phyloP scores from a whole-genome alignment of 2,888 invertebrate genomes.

The Agonopterix subpropinquella region DNA sequence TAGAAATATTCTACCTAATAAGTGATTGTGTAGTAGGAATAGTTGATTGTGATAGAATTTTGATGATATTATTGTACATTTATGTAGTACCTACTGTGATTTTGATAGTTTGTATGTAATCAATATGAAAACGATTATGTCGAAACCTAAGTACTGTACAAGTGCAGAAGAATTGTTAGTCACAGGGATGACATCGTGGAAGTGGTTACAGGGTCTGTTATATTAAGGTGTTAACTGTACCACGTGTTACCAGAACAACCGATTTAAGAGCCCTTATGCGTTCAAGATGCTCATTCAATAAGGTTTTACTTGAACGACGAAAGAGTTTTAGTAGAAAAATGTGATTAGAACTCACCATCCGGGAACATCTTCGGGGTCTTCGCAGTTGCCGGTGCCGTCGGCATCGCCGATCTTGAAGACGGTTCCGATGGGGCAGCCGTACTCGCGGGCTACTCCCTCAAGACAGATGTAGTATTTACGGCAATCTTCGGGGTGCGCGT shows the following conservation, averaged over 20 bases:
- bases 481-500: constrained; percentile 96
- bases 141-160: not conserved
- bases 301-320: constrained; percentile 47
- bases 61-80: too few species aligned
- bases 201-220: constrained; percentile 41
- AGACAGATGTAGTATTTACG: constrained; percentile 96
- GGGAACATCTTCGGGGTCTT: constrained; percentile 96
- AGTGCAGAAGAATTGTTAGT: constrained; percentile 69
- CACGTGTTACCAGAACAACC: constrained; percentile 38
- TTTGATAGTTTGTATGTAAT: too few species aligned
- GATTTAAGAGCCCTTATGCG: constrained; percentile 44
- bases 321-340: constrained; percentile 9
- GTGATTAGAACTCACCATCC: constrained; percentile 86
- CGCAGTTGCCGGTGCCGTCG: constrained; percentile 94
- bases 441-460: constrained; percentile 92
- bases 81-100: too few species aligned
- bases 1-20: too few species aligned
- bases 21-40: too few species aligned
- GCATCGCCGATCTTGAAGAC: constrained; percentile 95
- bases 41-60: too few species aligned
- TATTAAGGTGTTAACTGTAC: constrained; percentile 43
- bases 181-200: constrained; percentile 62
- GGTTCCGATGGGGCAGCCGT: constrained; percentile 96
- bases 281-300: constrained; percentile 47
- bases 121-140: too few species aligned